Evolutionary conservation across 2,888 invertebrate species (phyloP).

Genomic region (Mythimna pallens): DNA sequence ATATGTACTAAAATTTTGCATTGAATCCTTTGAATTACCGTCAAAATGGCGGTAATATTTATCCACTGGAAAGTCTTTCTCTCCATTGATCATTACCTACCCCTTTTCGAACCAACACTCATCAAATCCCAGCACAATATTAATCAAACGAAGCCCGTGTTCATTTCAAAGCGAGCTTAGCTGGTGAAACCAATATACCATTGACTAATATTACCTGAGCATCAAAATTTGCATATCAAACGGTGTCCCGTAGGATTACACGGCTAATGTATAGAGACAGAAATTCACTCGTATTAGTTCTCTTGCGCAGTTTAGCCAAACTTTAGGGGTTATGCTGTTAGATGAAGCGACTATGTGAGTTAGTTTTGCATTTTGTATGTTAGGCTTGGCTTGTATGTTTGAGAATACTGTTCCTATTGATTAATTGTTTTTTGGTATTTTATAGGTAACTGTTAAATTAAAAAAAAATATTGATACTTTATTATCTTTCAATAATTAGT

Average conservation of each 20-base stretch:
- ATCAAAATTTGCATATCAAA: constrained; percentile 87
- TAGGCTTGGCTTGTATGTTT: background rate
- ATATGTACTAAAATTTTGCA: constrained; percentile 5
- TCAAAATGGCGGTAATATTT: constrained; percentile 25
- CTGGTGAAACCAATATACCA: constrained; percentile 82
- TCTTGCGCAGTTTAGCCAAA: constrained; percentile 68
- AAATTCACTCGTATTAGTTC: constrained; percentile 81
- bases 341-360: constrained; percentile 45
- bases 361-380: background rate
- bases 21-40: constrained; percentile 15
- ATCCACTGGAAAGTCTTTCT: background rate
- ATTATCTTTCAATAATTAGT: no score
- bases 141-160: constrained; percentile 58
- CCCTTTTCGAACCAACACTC: constrained; percentile 14
- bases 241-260: constrained; percentile 73
- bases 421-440: background rate
- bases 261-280: constrained; percentile 75
- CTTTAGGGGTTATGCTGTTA: constrained; percentile 37
- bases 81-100: constrained; percentile 21
- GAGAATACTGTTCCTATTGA: background rate
- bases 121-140: constrained; percentile 58
- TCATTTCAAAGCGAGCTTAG: constrained; percentile 59
- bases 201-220: constrained; percentile 82
- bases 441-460: no score
- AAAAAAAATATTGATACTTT: no score